Evolutionary conservation across 2,888 invertebrate species (phyloP).

Genomic region (Rhamnusium bicolor): DNA sequence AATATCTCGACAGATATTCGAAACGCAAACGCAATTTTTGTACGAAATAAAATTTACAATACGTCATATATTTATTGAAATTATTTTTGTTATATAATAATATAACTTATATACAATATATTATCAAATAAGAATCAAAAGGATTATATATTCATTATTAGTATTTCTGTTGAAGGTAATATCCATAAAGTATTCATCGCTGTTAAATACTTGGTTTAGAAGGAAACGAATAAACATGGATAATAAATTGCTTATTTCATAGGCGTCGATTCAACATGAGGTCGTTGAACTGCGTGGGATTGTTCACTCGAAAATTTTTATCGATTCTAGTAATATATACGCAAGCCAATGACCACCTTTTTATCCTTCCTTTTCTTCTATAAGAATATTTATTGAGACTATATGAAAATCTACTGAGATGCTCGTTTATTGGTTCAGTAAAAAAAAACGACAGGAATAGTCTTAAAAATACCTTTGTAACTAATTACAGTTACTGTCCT

Average conservation of each 20-base stretch:
- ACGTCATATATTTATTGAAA: too few species aligned
- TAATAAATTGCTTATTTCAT: neutral
- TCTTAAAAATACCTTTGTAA: too few species aligned
- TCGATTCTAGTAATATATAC: neutral
- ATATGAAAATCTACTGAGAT: too few species aligned
- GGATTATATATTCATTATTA: neutral
- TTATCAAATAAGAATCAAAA: neutral
- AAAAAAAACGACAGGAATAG: too few species aligned
- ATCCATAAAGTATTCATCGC: neutral
- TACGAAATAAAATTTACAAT: too few species aligned
- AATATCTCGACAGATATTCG: too few species aligned
- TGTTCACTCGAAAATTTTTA: neutral
- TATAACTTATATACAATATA: neutral
- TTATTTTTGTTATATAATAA: too few species aligned
- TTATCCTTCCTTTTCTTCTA: neutral
- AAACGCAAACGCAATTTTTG: too few species aligned
- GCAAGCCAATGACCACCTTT: neutral
- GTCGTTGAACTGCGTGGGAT: neutral
- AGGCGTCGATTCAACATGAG: neutral
- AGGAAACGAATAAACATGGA: neutral
- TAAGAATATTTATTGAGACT: too few species aligned
- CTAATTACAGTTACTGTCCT: too few species aligned
- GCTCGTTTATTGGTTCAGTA: too few species aligned
- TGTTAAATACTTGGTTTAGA: neutral
- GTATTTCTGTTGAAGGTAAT: neutral